These are phyloP conservation scores for Protosalanx chinensis DNA, from an alignment of 2,797 vertebrate species.

Conservation along the genomic window DNA sequence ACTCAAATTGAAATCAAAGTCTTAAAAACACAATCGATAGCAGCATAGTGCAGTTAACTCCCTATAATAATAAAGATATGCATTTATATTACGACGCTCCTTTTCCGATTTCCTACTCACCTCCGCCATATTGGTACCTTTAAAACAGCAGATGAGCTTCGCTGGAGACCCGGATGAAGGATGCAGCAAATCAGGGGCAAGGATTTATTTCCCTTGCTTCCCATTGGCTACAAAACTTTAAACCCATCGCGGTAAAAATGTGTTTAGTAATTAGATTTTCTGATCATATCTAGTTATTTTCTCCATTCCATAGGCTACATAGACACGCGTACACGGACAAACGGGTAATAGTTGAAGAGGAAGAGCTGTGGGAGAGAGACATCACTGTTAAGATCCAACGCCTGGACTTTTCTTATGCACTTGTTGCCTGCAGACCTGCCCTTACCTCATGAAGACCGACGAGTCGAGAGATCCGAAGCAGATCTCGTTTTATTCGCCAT, in stretches of 20 bases:
- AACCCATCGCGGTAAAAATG: neutral
- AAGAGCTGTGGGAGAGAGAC: conserved; percentile 79
- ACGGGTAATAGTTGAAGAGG: conserved; percentile 96
- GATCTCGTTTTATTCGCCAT: too few relatives aligned
- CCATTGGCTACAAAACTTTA: conserved; percentile 4
- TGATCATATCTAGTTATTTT: too few relatives aligned
- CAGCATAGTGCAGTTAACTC: neutral
- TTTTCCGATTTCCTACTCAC: conserved; percentile 76
- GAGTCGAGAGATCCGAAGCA: conserved; percentile 80
- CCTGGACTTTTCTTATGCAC: neutral
- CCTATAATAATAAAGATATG: conserved; percentile 11
- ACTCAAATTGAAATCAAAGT: conserved; percentile 19
- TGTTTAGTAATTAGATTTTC: neutral
- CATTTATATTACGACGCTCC: conserved; percentile 53
- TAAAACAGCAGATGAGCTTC: conserved; percentile 69
- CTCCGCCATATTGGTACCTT: conserved; percentile 88
- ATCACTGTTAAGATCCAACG: too few relatives aligned
- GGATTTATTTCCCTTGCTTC: neutral
- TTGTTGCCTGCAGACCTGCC: neutral
- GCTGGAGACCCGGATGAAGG: conserved; percentile 78
- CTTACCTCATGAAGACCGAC: conserved; percentile 94
- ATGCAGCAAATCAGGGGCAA: conserved; percentile 17
- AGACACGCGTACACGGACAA: conserved; percentile 63
- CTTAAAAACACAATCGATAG: neutral
- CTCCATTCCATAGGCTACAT: too few relatives aligned